A percentile compares a stretch with the other conserved stretches of the same genome.
These are phyloP conservation scores for Cirrhinus mrigala DNA, from an alignment of 2,797 vertebrate species.

Conservation along the genomic window DNA sequence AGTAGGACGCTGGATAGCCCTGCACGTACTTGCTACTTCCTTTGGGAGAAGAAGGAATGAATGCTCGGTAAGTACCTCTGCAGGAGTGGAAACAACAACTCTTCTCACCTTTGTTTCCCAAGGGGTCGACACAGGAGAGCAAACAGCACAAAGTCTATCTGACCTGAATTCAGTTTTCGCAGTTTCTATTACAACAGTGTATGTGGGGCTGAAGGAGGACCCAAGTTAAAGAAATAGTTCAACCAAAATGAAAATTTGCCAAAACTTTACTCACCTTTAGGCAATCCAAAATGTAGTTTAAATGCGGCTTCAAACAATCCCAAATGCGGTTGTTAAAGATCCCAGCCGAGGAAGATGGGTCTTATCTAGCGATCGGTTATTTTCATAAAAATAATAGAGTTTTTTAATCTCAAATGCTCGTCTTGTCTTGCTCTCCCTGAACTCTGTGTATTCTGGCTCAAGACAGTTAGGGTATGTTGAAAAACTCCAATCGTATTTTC, in stretches of 20 bases:
- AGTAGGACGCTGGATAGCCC: constrained; percentile 46
- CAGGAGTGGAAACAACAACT: neutral
- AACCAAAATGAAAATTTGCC: neutral
- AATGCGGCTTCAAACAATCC: too few species aligned
- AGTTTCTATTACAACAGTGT: constrained; percentile 17
- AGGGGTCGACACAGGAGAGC: constrained; percentile 11
- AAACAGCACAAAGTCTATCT: constrained; percentile 23
- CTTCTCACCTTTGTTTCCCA: constrained; percentile 44
- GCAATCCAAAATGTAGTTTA: neutral
- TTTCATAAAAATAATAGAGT: too few species aligned
- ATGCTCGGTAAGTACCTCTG: constrained; percentile 13
- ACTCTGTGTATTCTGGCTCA: too few species aligned
- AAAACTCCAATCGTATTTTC: too few species aligned
- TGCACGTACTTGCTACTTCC: constrained; percentile 24
- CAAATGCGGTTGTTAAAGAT: too few species aligned
- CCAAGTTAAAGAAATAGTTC: neutral
- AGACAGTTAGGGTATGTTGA: too few species aligned
- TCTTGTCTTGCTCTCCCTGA: too few species aligned
- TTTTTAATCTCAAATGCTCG: too few species aligned
- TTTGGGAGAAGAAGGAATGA: constrained; percentile 9
- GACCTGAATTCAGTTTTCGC: constrained; percentile 19
- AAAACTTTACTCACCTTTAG: neutral
- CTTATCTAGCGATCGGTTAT: too few species aligned
- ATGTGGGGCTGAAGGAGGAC: neutral
- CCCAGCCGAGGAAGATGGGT: too few species aligned